Evolutionary conservation across 2,113 vertebrate genomes (phyloP), one percentile per base, ranked within the genome.

Genomic region (cattle (Bos taurus)): DNA sequence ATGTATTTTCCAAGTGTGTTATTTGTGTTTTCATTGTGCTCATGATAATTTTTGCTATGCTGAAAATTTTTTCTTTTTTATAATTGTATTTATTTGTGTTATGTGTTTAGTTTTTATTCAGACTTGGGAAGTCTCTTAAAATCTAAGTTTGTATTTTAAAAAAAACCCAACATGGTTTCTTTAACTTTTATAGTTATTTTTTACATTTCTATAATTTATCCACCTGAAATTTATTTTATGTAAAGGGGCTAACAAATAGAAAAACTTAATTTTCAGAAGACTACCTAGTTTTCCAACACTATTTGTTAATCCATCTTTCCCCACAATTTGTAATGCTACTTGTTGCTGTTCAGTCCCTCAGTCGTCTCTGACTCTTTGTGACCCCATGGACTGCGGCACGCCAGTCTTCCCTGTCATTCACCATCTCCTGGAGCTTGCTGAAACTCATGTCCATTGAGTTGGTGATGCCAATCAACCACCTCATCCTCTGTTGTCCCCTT

Each of bases 51-150:
- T 96, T 92, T 82, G 56, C 10, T 77, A 60, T 85, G 16, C 13
- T 91, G 57, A 85, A 62, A 88, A 81, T 94, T 98, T 98, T 89
- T 97, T 85, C 21, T 94, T 95, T 90, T 67, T 80, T 86, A 57
- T n/a, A 52, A 9, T 77, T 92, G n/a, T 54, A 71, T 91, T 95
- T 90, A 84, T 56, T 90, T 85, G 33, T 93, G 26, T 90, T 95
- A 85, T 23, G 19, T 23, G 81, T 96, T 57, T 48, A 28, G 13
- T 57, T 83, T 96, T 87, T 40, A 74, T 16, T 83, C 36, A 77
- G 21, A 2, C 3, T n/a, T 77, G 90, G 33, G 8, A 80, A 87
- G 7, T 87, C 8, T 88, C 25, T 15, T 7, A 82, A 4, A 94
- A 0, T 81, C 3, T 71, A 30, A 64, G 52, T 30, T 54, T 54